These are phyloP conservation scores for Oncopodura yosiiana DNA, from an alignment of 1,140 invertebrate species.

Conservation along the genomic window DNA sequence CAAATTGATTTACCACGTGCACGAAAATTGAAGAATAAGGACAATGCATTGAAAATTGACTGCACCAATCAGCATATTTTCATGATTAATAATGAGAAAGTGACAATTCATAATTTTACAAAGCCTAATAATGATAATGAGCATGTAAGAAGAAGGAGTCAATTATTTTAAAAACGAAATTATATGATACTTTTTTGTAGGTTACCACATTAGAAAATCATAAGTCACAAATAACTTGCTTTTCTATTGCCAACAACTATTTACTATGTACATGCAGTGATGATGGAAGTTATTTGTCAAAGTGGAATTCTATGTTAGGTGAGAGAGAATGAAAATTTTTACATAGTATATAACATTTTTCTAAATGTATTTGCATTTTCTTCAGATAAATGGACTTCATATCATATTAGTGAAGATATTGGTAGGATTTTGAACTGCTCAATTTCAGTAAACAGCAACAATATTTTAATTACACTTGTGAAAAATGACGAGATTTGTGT, in stretches of 20 bases:
- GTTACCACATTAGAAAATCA: neutral
- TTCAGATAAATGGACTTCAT: slow-evolving; percentile 11
- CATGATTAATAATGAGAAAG: no score
- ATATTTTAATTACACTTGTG: slow-evolving; percentile 6
- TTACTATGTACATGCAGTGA: slow-evolving; percentile 23
- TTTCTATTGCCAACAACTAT: slow-evolving; percentile 9
- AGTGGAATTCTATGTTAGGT: slow-evolving; percentile 14
- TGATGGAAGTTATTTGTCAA: slow-evolving; percentile 7
- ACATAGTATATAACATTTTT: neutral
- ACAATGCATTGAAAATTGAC: no score
- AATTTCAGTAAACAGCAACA: neutral
- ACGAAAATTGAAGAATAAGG: no score
- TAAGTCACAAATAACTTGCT: slow-evolving; percentile 13
- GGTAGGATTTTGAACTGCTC: slow-evolving; percentile 10
- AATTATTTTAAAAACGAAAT: no score
- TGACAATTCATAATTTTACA: no score
- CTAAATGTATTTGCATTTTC: slow-evolving; percentile 2
- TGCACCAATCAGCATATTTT: no score
- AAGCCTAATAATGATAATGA: no score
- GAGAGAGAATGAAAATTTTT: neutral
- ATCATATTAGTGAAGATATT: slow-evolving; percentile 2
- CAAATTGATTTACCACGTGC: no score
- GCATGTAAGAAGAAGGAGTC: no score
- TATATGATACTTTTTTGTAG: no score
- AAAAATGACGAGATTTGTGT: slow-evolving; percentile 20